phyloP scores from a whole-genome alignment of 2,113 vertebrate species.

The Catharus fuscescens region DNA sequence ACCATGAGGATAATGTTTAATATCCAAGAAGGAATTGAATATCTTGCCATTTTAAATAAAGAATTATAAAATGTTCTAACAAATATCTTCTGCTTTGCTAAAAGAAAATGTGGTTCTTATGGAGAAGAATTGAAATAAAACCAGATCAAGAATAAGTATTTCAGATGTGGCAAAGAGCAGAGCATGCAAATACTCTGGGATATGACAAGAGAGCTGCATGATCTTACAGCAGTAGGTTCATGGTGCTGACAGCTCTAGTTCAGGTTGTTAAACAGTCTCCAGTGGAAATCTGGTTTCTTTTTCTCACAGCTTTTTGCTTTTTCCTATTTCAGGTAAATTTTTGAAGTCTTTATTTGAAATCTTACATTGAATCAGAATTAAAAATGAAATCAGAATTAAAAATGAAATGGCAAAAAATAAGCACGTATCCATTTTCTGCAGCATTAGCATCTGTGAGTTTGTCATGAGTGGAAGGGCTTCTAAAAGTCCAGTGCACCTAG shows the following conservation, averaged over 20 bases:
- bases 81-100: neutral
- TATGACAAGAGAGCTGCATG: neutral
- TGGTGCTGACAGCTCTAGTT: neutral
- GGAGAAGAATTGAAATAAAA: neutral
- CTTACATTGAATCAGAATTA: neutral
- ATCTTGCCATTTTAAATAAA: slow-evolving; percentile 49
- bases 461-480: neutral
- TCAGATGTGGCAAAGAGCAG: neutral
- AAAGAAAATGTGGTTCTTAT: slow-evolving; percentile 1
- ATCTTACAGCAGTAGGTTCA: neutral
- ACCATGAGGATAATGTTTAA: slow-evolving; percentile 42
- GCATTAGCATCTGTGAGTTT: neutral
- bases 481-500: neutral
- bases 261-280: neutral
- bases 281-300: neutral
- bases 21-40: slow-evolving; percentile 28
- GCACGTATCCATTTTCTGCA: neutral
- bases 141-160: slow-evolving; percentile 6
- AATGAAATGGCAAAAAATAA: neutral
- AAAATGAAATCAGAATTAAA: neutral
- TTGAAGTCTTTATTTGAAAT: neutral
- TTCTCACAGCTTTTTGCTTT: neutral
- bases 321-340: neutral
- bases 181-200: neutral
- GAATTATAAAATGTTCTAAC: slow-evolving; percentile 36